A percentile compares a stretch with the other conserved stretches of the same genome.
Evolutionary conservation across 2,888 invertebrate genomes (phyloP).

Genomic region (Philereme vetulata): DNA sequence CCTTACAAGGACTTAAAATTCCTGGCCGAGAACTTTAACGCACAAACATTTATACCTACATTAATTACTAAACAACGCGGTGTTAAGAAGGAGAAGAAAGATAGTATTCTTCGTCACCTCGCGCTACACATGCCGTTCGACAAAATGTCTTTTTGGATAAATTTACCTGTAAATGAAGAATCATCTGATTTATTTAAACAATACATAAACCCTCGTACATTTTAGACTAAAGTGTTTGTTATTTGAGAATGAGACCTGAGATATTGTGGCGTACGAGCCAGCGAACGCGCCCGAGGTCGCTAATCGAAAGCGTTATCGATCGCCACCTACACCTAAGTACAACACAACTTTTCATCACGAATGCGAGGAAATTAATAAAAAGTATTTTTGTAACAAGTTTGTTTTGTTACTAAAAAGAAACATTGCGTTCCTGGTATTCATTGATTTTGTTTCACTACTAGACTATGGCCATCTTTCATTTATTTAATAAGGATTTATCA

Average conservation of each 20-base stretch:
- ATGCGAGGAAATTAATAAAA: too few species aligned
- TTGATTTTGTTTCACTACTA: too few species aligned
- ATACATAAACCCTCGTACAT: background rate
- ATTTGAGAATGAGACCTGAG: background rate
- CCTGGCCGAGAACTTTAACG: background rate
- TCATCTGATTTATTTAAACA: background rate
- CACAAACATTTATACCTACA: conserved; percentile 1
- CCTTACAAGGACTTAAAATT: background rate
- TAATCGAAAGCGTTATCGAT: too few species aligned
- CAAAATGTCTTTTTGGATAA: background rate
- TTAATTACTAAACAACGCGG: background rate
- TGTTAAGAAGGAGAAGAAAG: background rate
- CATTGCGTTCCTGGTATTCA: too few species aligned
- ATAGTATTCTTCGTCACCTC: background rate
- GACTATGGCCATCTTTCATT: too few species aligned
- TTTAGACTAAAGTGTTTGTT: background rate
- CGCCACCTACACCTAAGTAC: too few species aligned
- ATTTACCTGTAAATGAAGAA: background rate
- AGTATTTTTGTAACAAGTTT: too few species aligned
- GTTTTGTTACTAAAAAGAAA: too few species aligned
- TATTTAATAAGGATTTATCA: too few species aligned
- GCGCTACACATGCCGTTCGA: background rate
- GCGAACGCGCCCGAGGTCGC: too few species aligned
- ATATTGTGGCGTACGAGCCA: too few species aligned
- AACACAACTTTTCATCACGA: too few species aligned